These are phyloP conservation scores for Neoarius graeffei DNA, from an alignment of 2,113 vertebrate genomes.

Conservation along the genomic window DNA sequence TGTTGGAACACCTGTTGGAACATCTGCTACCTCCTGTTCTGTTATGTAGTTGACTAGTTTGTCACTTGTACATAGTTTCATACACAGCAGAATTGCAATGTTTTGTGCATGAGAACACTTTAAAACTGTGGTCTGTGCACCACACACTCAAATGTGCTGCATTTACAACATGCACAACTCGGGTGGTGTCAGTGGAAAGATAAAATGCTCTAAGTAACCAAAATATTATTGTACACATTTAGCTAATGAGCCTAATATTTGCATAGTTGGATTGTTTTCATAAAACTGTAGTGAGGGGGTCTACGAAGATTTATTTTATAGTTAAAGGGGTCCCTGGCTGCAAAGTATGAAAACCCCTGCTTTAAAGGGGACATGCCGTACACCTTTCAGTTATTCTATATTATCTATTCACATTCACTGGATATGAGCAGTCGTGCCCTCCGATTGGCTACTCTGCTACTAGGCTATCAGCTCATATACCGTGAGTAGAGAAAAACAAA, in stretches of 20 bases:
- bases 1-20: background rate
- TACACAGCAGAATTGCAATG: background rate
- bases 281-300: background rate
- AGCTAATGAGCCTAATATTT: background rate
- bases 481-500: no score
- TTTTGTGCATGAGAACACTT: background rate
- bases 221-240: background rate
- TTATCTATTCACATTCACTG: no score
- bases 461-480: no score
- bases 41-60: background rate
- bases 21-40: background rate
- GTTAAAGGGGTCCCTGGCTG: background rate
- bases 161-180: no score
- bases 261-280: background rate
- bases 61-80: background rate
- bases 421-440: no score
- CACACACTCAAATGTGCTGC: background rate
- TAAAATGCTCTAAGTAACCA: background rate
- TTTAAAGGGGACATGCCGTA: no score
- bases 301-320: background rate
- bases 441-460: no score
- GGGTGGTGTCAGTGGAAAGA: background rate
- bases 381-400: no score
- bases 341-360: background rate
- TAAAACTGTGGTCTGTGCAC: background rate